A percentile compares a stretch with the other conserved stretches of the same genome.
These are phyloP conservation scores for Sylvia atricapilla DNA, from an alignment of 2,113 vertebrate species.

Conservation along the genomic window DNA sequence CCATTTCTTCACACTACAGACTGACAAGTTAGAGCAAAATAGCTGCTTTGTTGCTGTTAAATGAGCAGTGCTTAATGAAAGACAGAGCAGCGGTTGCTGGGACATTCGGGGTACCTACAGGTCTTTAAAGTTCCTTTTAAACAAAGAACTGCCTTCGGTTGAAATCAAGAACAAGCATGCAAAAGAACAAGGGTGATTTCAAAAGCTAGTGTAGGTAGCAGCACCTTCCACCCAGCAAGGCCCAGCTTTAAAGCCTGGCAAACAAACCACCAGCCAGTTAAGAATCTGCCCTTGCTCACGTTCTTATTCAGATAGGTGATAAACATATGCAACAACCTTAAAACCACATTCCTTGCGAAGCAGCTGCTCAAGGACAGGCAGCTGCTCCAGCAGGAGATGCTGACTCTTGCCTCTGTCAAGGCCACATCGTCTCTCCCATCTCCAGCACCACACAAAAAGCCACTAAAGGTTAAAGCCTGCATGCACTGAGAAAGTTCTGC, in stretches of 20 bases:
- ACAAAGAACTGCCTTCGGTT: not conserved
- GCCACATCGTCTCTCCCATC: not conserved
- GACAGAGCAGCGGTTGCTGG: not conserved
- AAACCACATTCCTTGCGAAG: not conserved
- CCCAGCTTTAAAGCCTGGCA: not conserved
- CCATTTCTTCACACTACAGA: not conserved
- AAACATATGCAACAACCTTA: not conserved
- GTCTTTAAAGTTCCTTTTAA: not conserved
- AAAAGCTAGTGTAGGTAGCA: not conserved
- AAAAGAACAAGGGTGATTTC: not conserved
- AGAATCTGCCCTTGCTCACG: not conserved
- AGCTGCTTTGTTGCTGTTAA: not conserved
- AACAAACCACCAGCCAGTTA: not conserved
- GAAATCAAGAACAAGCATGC: not conserved
- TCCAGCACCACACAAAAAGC: not conserved
- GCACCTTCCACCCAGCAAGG: not conserved
- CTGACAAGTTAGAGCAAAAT: not conserved
- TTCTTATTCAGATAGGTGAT: not conserved
- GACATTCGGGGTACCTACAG: not conserved
- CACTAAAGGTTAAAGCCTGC: not conserved
- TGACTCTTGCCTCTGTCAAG: not conserved
- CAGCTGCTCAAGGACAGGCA: not conserved
- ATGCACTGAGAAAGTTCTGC: not conserved
- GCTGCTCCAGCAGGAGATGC: not conserved
- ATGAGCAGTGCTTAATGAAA: not conserved